Evolutionary conservation across 1,140 invertebrate genomes (phyloP).

Genomic region (Cecropterus lyciades): DNA sequence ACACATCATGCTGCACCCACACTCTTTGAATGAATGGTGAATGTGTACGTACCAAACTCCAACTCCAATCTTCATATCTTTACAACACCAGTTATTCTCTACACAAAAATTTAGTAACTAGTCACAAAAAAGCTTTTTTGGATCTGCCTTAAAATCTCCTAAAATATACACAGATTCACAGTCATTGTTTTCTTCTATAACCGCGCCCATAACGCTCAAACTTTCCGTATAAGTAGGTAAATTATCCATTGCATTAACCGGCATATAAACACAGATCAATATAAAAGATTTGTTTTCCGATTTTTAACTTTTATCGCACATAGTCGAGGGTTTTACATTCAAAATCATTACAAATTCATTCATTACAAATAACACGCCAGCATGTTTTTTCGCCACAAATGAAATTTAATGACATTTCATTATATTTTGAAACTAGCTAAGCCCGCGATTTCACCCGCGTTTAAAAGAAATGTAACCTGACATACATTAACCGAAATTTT

Average conservation of each 20-base stretch:
- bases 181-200: conserved; percentile 31
- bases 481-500: too few species aligned
- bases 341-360: too few species aligned
- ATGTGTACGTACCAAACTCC: conserved; percentile 32
- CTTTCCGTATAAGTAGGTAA: conserved; percentile 41
- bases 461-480: too few species aligned
- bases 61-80: conserved; percentile 23
- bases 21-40: too few species aligned
- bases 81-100: conserved; percentile 32
- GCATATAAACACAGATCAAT: conserved; percentile 49
- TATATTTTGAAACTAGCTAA: too few species aligned
- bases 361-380: too few species aligned
- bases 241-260: conserved; percentile 29
- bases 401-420: too few species aligned
- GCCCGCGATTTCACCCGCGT: too few species aligned
- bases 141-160: conserved; percentile 43
- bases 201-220: conserved; percentile 40
- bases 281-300: conserved; percentile 33
- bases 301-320: conserved; percentile 40
- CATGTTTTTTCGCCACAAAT: too few species aligned
- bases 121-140: conserved; percentile 31
- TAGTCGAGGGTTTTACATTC: conserved; percentile 38
- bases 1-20: too few species aligned
- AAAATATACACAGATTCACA: conserved; percentile 34
- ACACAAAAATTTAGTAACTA: conserved; percentile 37